These are phyloP conservation scores for Zhengitettix transpicula DNA, from an alignment of 2,888 invertebrate species.

Conservation along the genomic window DNA sequence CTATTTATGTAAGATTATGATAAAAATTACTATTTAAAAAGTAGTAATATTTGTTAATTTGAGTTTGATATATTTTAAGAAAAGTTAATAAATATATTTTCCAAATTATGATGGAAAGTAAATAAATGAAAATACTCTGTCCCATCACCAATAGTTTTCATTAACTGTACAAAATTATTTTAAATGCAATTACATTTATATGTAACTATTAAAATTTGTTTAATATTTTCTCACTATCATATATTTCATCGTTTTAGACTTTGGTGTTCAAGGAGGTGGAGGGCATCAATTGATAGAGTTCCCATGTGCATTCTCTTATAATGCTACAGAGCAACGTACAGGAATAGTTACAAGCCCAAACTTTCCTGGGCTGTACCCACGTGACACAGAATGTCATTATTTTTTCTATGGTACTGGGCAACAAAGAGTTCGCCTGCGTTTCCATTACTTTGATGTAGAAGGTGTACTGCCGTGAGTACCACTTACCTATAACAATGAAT, in stretches of 20 bases:
- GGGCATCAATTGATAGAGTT: conserved; percentile 59
- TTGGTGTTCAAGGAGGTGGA: conserved; percentile 69
- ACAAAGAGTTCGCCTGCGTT: conserved; percentile 67
- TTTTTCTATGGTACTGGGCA: conserved; percentile 67
- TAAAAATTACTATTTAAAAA: too few species aligned
- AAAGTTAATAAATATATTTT: too few species aligned
- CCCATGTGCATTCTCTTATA: conserved; percentile 78
- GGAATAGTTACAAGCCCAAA: conserved; percentile 80
- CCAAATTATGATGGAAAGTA: too few species aligned
- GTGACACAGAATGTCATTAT: conserved; percentile 81
- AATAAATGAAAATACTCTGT: too few species aligned
- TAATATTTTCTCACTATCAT: too few species aligned
- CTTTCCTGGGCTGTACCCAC: conserved; percentile 77
- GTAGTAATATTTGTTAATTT: too few species aligned
- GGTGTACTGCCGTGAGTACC: conserved; percentile 78
- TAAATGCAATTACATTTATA: too few species aligned
- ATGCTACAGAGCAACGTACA: conserved; percentile 59
- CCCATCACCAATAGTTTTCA: too few species aligned
- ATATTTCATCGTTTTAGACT: conserved; percentile 40
- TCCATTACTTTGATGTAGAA: conserved; percentile 86
- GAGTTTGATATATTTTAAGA: too few species aligned
- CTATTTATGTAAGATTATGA: too few species aligned
- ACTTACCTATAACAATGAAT: neutral
- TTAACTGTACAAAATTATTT: too few species aligned
- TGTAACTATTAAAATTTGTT: too few species aligned